A percentile compares a stretch with the other conserved stretches of the same genome.
These are phyloP conservation scores for Temnothorax nylanderi DNA, from an alignment of 1,140 invertebrate species.

Conservation along the genomic window DNA sequence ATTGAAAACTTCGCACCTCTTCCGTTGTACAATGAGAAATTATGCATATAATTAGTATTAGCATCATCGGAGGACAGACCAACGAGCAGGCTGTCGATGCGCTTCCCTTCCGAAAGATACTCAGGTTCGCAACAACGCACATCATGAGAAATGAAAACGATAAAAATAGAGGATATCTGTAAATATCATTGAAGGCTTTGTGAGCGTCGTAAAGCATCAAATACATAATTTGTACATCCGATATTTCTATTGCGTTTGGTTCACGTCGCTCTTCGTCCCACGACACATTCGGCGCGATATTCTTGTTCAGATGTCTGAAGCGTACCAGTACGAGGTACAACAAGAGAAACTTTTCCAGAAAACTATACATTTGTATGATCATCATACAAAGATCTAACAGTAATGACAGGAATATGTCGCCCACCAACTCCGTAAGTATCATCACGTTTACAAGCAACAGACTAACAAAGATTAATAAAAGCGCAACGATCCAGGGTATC, in stretches of 20 bases:
- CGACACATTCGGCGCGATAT: conserved; percentile 1
- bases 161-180: background rate
- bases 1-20: background rate
- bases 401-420: background rate
- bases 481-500: background rate
- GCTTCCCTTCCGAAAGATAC: background rate
- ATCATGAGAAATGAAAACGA: background rate
- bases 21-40: conserved; percentile 28
- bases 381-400: background rate
- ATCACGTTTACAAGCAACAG: background rate
- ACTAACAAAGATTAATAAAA: background rate
- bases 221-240: background rate
- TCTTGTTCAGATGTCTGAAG: conserved; percentile 23
- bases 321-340: conserved; percentile 4
- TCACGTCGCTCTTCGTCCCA: background rate
- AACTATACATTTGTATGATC: background rate
- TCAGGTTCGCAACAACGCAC: background rate
- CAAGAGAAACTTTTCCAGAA: background rate
- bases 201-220: conserved; percentile 30
- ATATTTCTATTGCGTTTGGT: background rate
- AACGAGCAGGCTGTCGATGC: background rate
- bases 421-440: rapidly evolving
- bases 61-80: background rate
- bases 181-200: conserved; percentile 4
- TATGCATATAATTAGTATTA: background rate